These are phyloP conservation scores for Desmophyllum pertusum DNA, from an alignment of 92 coral and sea anemone genomes.

Conservation along the genomic window DNA sequence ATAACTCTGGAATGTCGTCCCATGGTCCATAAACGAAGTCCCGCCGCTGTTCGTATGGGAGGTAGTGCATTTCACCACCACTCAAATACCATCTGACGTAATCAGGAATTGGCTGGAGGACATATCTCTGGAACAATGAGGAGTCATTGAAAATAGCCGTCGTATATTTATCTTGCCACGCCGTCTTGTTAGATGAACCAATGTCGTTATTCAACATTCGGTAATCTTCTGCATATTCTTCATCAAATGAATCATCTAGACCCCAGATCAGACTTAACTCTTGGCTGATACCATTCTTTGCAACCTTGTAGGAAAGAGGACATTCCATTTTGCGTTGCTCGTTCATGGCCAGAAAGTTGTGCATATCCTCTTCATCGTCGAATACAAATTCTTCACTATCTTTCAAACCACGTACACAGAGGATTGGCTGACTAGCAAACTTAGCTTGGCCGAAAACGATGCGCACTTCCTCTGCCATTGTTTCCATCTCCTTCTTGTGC, in stretches of 20 bases:
- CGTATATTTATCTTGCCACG: slow-evolving; percentile 34
- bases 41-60: slow-evolving; percentile 8
- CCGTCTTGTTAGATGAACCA: slow-evolving; percentile 4
- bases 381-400: no score
- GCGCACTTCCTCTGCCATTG: background rate
- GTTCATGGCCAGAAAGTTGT: no score
- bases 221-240: slow-evolving; percentile 31
- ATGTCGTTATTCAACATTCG: slow-evolving; percentile 12
- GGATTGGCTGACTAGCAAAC: background rate
- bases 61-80: slow-evolving; percentile 38
- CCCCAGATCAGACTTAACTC: slow-evolving; percentile 22
- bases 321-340: background rate
- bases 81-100: slow-evolving; percentile 41
- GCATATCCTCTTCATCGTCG: no score
- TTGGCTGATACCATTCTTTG: no score
- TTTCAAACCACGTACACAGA: slow-evolving; percentile 7
- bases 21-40: background rate
- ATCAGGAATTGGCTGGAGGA: slow-evolving; percentile 47
- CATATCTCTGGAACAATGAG: background rate
- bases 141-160: no score
- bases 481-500: background rate
- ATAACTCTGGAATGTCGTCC: slow-evolving; percentile 46
- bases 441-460: background rate
- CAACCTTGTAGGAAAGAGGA: no score
- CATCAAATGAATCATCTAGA: slow-evolving; percentile 12